Evolutionary conservation across 2,113 vertebrate species (phyloP).

Genomic region (Lagenorhynchus albirostris): DNA sequence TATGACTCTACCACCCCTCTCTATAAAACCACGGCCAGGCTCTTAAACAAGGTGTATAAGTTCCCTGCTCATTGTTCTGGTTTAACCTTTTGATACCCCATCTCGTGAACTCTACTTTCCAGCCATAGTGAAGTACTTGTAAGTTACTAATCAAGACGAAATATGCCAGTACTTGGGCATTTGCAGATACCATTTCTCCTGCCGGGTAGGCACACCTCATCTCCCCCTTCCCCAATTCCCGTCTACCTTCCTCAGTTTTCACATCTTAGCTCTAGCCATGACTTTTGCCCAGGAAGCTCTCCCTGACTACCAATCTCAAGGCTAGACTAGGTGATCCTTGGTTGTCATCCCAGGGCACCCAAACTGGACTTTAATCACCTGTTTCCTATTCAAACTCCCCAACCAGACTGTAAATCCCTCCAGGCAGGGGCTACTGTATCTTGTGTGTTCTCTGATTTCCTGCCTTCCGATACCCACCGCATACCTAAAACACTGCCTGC

Average conservation of each 20-base stretch:
- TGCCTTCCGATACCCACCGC: background rate
- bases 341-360: background rate
- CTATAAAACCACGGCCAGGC: background rate
- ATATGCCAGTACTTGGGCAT: background rate
- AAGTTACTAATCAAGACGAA: background rate
- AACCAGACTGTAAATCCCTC: background rate
- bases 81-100: background rate
- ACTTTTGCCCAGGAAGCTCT: background rate
- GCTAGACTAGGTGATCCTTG: background rate
- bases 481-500: background rate
- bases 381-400: background rate
- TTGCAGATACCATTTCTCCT: background rate
- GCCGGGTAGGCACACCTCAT: accelerated
- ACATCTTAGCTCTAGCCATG: background rate
- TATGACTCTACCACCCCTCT: background rate
- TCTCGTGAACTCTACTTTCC: background rate
- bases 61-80: background rate
- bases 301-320: background rate
- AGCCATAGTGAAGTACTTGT: background rate
- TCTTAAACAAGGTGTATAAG: background rate
- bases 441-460: background rate
- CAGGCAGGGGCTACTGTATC: background rate
- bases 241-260: background rate
- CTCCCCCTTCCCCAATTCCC: background rate
- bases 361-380: background rate